These are phyloP conservation scores for Sycophila sp. DNA, from an alignment of 1,140 invertebrate species.

Conservation along the genomic window DNA sequence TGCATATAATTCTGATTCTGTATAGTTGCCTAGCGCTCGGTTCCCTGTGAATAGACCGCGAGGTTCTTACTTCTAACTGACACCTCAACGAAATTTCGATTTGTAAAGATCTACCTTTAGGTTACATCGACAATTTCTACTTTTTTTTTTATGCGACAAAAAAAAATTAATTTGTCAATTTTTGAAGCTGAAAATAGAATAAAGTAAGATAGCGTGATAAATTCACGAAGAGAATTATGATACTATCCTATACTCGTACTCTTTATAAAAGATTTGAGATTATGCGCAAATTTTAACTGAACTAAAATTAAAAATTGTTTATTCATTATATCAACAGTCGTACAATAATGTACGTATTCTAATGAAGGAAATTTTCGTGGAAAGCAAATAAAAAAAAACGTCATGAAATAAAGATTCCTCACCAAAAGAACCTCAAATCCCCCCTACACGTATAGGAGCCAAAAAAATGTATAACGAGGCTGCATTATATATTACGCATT, in stretches of 20 bases:
- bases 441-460: not conserved
- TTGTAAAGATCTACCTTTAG: not conserved
- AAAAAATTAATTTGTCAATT: not conserved
- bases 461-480: not conserved
- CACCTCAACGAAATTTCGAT: not conserved
- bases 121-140: not conserved
- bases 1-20: slow-evolving; percentile 3
- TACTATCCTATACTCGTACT: no score
- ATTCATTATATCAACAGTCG: no score
- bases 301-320: not conserved
- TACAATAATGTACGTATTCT: no score
- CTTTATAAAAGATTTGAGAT: no score
- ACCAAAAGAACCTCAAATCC: not conserved
- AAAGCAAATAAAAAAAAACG: not conserved
- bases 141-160: not conserved
- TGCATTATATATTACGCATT: slow-evolving; percentile 3
- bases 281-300: no score
- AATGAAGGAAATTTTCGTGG: no score
- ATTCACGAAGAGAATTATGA: no score
- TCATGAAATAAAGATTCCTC: not conserved
- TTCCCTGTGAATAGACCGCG: not conserved
- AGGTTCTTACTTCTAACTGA: not conserved
- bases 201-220: no score
- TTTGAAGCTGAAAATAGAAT: no score
- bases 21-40: no score